Evolutionary conservation across 2,113 vertebrate genomes (phyloP).

Genomic region (Pitta sordida): DNA sequence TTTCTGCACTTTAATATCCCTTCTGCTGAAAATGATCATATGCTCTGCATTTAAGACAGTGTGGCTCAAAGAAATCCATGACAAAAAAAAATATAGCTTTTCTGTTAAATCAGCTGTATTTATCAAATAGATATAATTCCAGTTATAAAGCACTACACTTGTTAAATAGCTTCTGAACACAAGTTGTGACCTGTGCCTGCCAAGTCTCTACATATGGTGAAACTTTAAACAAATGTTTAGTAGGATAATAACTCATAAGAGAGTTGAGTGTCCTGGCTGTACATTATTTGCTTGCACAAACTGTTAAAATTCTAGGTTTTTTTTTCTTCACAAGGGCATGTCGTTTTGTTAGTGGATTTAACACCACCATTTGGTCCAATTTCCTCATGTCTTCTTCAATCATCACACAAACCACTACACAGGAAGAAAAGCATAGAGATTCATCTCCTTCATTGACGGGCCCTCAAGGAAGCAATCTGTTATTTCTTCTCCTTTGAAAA

Average conservation of each 20-base stretch:
- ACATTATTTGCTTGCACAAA: slow-evolving; percentile 53
- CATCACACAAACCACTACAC: slow-evolving; percentile 19
- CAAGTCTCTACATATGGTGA: slow-evolving; percentile 58
- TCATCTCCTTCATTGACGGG: slow-evolving; percentile 34
- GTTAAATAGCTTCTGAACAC: slow-evolving; percentile 65
- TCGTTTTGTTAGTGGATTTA: slow-evolving; percentile 74
- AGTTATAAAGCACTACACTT: slow-evolving; percentile 27
- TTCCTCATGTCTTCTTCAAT: slow-evolving; percentile 72
- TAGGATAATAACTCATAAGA: slow-evolving; percentile 51
- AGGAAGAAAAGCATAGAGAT: not conserved
- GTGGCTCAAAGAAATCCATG: too few relatives aligned
- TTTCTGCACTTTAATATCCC: too few relatives aligned
- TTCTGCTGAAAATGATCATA: too few relatives aligned
- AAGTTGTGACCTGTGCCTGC: slow-evolving; percentile 13
- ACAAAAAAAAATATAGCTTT: too few relatives aligned
- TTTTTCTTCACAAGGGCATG: slow-evolving; percentile 48
- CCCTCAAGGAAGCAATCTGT: slow-evolving; percentile 21
- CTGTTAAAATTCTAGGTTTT: slow-evolving; percentile 55
- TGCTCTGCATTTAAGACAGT: too few relatives aligned
- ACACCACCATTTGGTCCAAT: slow-evolving; percentile 68
- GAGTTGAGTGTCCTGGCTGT: slow-evolving; percentile 57
- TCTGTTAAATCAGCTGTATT: not conserved
- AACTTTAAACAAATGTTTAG: slow-evolving; percentile 67
- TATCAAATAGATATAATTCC: slow-evolving; percentile 15
- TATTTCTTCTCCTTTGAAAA: slow-evolving; percentile 33